These are phyloP conservation scores for Sander lucioperca DNA, from an alignment of 2,113 vertebrate genomes.

Conservation along the genomic window DNA sequence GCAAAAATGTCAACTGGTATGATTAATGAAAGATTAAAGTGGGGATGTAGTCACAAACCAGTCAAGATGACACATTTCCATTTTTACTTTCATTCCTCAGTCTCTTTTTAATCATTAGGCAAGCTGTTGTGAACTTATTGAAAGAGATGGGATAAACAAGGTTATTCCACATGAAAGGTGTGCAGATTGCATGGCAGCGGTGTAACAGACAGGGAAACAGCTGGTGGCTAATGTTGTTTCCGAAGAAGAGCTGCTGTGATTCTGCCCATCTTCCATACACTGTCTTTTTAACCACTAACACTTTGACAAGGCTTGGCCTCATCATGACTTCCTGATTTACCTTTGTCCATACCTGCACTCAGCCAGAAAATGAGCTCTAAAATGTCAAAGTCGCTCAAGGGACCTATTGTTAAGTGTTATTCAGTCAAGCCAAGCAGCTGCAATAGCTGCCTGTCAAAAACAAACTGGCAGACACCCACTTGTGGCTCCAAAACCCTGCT, in stretches of 20 bases:
- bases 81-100: slow-evolving; percentile 29
- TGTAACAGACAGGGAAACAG: slow-evolving; percentile 64
- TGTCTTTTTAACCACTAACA: not conserved
- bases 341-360: slow-evolving; percentile 48
- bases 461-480: slow-evolving; percentile 10
- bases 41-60: slow-evolving; percentile 26
- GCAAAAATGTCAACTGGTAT: not conserved
- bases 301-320: slow-evolving; percentile 35
- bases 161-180: slow-evolving; percentile 61
- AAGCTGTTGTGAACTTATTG: slow-evolving; percentile 35
- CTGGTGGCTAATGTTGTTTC: slow-evolving; percentile 66
- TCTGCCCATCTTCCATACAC: slow-evolving; percentile 34
- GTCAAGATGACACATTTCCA: slow-evolving; percentile 42
- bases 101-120: slow-evolving; percentile 52
- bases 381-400: slow-evolving; percentile 49
- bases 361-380: slow-evolving; percentile 64
- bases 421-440: slow-evolving; percentile 39
- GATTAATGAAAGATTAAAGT: slow-evolving; percentile 47
- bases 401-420: slow-evolving; percentile 53
- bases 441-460: slow-evolving; percentile 55
- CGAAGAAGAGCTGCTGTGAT: slow-evolving; percentile 30
- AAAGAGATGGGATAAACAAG: slow-evolving; percentile 51
- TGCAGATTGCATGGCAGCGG: slow-evolving; percentile 36
- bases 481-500: slow-evolving; percentile 1
- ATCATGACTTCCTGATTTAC: slow-evolving; percentile 53